Evolutionary conservation across 2,888 invertebrate genomes (phyloP).

Genomic region (Xanthia icteritia): DNA sequence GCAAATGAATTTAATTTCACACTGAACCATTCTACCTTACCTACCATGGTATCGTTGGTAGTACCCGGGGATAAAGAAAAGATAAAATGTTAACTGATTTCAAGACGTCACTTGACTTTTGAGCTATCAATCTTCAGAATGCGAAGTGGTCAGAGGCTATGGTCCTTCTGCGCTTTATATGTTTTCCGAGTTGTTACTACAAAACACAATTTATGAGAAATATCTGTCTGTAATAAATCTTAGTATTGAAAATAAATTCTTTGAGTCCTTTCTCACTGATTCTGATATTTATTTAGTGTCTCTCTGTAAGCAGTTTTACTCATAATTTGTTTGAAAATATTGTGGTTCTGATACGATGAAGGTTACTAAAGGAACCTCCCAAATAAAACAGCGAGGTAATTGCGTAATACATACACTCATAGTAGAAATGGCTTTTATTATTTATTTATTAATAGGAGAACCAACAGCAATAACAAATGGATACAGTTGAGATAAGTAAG

Average conservation of each 20-base stretch:
- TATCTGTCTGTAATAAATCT: constrained; percentile 47
- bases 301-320: neutral
- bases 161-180: neutral
- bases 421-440: too few species aligned
- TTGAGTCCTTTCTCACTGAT: constrained; percentile 1
- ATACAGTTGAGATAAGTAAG: too few species aligned
- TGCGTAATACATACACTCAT: too few species aligned
- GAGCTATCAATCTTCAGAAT: neutral
- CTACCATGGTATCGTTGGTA: too few species aligned
- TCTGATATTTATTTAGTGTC: constrained; percentile 17
- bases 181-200: neutral
- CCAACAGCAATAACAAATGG: too few species aligned
- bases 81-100: neutral
- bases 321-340: neutral
- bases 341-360: neutral
- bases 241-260: constrained; percentile 28
- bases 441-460: too few species aligned
- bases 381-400: too few species aligned
- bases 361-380: neutral
- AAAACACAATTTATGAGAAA: constrained; percentile 47
- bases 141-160: neutral
- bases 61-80: too few species aligned
- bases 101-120: neutral
- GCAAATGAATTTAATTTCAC: too few species aligned
- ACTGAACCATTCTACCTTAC: too few species aligned